phyloP scores from a whole-genome alignment of 2,113 vertebrate species.

The Periophthalmodon schlosseri region DNA sequence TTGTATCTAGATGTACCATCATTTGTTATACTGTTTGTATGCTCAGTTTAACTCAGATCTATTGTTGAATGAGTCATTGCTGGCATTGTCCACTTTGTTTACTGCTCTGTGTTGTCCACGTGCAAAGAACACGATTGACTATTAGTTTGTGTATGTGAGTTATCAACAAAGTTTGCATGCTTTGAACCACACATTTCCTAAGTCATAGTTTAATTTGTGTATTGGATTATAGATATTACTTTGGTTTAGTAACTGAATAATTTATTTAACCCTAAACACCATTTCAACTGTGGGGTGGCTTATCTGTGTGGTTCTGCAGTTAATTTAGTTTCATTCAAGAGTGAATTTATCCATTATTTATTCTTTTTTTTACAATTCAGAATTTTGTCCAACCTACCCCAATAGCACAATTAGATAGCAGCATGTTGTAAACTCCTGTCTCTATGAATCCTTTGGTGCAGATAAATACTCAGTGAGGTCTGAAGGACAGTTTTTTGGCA shows the following conservation, averaged over 20 bases:
- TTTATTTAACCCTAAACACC: no score
- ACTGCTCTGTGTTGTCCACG: not conserved
- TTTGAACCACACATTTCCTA: no score
- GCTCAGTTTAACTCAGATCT: not conserved
- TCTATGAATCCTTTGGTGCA: constrained; percentile 43
- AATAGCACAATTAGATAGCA: constrained; percentile 13
- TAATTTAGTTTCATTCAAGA: no score
- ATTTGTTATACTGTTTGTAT: no score
- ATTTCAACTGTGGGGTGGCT: no score
- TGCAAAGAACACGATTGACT: not conserved
- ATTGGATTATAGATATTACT: no score
- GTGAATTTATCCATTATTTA: not conserved
- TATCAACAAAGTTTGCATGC: no score
- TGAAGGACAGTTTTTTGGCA: constrained; percentile 35
- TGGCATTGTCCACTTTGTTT: not conserved
- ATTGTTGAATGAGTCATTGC: not conserved
- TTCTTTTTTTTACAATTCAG: not conserved
- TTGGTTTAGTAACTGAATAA: no score
- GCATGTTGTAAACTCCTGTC: constrained; percentile 24
- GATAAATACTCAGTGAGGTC: constrained; percentile 44
- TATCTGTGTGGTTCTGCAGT: no score
- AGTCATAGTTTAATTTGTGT: no score
- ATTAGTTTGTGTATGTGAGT: not conserved
- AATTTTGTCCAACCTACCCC: not conserved
- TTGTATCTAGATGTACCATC: no score